These are phyloP conservation scores for Drosophila gunungcola DNA, from an alignment of 1,140 invertebrate genomes.

Conservation along the genomic window DNA sequence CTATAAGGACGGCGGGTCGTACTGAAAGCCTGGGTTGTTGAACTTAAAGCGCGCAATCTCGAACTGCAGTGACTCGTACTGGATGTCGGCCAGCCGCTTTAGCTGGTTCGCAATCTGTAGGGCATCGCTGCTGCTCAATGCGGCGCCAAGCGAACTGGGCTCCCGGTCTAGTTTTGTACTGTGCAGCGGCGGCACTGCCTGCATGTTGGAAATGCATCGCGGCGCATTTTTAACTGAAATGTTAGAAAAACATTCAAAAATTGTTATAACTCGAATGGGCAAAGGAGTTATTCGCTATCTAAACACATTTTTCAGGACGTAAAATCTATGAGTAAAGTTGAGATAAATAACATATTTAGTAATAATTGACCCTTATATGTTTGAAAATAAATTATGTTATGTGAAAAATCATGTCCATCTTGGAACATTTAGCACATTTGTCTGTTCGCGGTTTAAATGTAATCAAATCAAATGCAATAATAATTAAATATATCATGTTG, in stretches of 20 bases:
- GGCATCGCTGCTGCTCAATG: conserved; percentile 63
- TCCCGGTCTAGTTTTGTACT: conserved; percentile 60
- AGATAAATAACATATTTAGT: too few species aligned
- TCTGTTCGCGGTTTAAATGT: too few species aligned
- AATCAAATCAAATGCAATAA: too few species aligned
- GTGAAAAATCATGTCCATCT: too few species aligned
- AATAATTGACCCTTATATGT: too few species aligned
- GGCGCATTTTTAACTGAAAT: conserved; percentile 75
- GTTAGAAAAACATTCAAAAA: too few species aligned
- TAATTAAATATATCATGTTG: too few species aligned
- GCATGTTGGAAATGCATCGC: conserved; percentile 65
- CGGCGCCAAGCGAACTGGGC: conserved; percentile 33
- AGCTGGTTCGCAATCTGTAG: conserved; percentile 77
- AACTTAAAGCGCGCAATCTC: conserved; percentile 83
- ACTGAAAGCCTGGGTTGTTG: conserved; percentile 82
- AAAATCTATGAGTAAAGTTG: not conserved
- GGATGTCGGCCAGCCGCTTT: conserved; percentile 79
- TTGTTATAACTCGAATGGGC: too few species aligned
- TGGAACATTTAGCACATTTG: too few species aligned
- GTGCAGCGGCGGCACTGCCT: conserved; percentile 65
- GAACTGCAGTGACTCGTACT: conserved; percentile 79
- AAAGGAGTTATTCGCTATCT: too few species aligned
- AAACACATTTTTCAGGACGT: too few species aligned
- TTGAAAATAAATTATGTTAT: too few species aligned
- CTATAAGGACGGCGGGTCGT: conserved; percentile 75